These are phyloP conservation scores for Ibidorhyncha struthersii DNA, from an alignment of 2,113 vertebrate genomes.

Conservation along the genomic window DNA sequence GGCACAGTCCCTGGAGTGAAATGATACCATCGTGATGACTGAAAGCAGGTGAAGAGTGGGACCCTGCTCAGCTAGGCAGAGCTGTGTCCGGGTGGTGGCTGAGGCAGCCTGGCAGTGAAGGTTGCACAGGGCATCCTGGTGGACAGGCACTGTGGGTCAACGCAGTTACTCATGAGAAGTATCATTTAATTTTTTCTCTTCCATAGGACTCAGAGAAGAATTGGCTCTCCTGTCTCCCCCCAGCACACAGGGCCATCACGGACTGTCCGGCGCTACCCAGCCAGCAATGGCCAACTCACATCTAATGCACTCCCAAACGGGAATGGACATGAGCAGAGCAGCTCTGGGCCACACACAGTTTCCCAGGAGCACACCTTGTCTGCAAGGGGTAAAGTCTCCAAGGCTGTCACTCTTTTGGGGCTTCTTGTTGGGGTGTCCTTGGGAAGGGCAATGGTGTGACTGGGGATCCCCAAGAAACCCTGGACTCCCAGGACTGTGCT, in stretches of 20 bases:
- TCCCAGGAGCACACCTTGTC: conserved; percentile 70
- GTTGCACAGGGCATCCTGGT: neutral
- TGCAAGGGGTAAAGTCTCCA: conserved; percentile 79
- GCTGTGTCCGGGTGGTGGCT: neutral
- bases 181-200: conserved; percentile 15
- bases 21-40: neutral
- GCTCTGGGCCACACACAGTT: conserved; percentile 35
- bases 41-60: neutral
- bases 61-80: neutral
- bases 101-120: neutral
- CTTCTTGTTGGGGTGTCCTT: neutral
- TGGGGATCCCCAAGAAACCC: neutral
- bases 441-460: neutral
- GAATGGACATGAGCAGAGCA: conserved; percentile 65
- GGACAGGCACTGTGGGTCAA: neutral
- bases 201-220: conserved; percentile 83
- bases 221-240: conserved; percentile 75
- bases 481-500: neutral
- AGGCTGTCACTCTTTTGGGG: neutral
- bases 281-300: conserved; percentile 78
- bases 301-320: conserved; percentile 85
- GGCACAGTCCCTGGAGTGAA: neutral
- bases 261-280: conserved; percentile 87
- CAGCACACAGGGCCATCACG: conserved; percentile 82
- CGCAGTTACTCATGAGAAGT: neutral